A percentile compares a stretch with the other conserved stretches of the same genome.
phyloP scores from a whole-genome alignment of 2,888 invertebrate genomes.

The Erpobdella octoculata region DNA sequence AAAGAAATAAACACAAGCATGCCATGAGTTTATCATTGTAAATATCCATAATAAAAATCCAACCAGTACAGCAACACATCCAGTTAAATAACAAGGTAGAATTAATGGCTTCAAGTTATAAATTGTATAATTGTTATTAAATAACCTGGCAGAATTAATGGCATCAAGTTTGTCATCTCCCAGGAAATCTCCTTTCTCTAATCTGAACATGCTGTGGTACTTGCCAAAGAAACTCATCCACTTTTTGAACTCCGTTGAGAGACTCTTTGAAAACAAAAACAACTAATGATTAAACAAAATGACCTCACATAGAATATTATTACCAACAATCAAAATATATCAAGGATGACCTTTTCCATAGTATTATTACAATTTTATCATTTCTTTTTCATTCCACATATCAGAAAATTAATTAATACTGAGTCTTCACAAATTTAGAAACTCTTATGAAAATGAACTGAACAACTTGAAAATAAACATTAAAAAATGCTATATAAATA shows the following conservation, averaged over 20 bases:
- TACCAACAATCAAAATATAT: background rate
- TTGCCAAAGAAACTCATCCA: constrained; percentile 99
- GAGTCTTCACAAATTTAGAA: background rate
- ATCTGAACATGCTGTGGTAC: constrained; percentile 70
- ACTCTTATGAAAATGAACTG: background rate
- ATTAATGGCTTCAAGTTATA: constrained; percentile 86
- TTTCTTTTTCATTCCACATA: too few relatives aligned
- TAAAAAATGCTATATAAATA: background rate
- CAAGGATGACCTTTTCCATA: background rate
- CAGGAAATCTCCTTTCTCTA: constrained; percentile 86
- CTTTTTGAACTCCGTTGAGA: constrained; percentile 80
- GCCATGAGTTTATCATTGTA: background rate
- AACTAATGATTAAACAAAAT: background rate
- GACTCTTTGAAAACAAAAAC: constrained; percentile 60
- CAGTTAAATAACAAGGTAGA: constrained; percentile 68
- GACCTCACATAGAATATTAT: background rate
- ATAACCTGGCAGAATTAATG: constrained; percentile 75
- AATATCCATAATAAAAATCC: background rate
- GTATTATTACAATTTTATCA: background rate
- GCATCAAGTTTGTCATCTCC: constrained; percentile 83
- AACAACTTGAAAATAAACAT: background rate
- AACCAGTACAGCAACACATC: too few relatives aligned
- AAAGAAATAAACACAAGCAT: background rate
- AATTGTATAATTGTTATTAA: too few relatives aligned
- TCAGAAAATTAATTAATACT: too few relatives aligned